phyloP scores from a whole-genome alignment of 2,888 invertebrate genomes.

The Patella caerulea region DNA sequence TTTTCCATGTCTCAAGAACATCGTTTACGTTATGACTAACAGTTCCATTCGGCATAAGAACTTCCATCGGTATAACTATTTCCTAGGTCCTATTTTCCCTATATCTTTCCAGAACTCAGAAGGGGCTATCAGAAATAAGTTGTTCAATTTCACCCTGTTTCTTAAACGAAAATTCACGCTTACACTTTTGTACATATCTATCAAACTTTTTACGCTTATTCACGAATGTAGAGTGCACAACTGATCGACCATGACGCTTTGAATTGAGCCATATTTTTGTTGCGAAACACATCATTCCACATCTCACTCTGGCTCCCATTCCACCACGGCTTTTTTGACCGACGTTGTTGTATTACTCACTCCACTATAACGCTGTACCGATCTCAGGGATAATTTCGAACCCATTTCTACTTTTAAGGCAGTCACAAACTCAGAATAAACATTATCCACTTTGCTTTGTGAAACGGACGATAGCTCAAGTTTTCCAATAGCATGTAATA shows the following conservation, averaged over 20 bases:
- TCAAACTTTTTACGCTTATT: neutral
- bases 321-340: constrained; percentile 1
- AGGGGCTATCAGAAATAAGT: too few species aligned
- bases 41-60: neutral
- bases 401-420: too few species aligned
- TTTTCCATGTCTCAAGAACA: neutral
- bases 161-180: too few species aligned
- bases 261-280: neutral
- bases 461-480: too few species aligned
- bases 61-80: neutral
- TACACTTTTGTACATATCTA: neutral
- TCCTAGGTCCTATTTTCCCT: neutral
- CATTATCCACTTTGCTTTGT: too few species aligned
- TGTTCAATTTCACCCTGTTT: too few species aligned
- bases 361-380: too few species aligned
- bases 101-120: neutral
- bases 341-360: too few species aligned
- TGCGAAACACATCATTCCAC: neutral
- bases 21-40: neutral
- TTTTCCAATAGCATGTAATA: too few species aligned
- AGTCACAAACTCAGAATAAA: too few species aligned
- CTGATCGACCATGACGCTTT: neutral
- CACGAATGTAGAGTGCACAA: neutral
- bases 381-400: too few species aligned
- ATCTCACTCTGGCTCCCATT: neutral